Conservation (phyloP, 2,797 vertebrate species). For the Buphagus erythrorhynchus region DNA sequence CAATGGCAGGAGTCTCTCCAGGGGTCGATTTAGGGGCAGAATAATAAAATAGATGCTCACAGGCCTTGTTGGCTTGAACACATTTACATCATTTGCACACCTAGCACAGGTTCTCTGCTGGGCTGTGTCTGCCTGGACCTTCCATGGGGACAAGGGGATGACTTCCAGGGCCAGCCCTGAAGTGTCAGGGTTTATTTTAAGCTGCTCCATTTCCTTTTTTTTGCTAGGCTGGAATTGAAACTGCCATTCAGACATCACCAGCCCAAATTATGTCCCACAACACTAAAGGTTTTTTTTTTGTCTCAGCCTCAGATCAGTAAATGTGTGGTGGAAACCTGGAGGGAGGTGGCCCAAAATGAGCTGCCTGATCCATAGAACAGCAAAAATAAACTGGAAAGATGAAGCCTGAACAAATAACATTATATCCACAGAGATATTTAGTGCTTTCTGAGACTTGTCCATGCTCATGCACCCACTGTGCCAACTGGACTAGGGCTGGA, state of each 20-base stretch:
- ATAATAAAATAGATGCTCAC: slow-evolving; percentile 71
- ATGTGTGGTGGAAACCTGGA: neutral
- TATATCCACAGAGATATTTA: neutral
- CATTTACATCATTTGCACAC: neutral
- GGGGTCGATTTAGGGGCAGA: slow-evolving; percentile 93
- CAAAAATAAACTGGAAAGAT: neutral
- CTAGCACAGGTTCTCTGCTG: neutral
- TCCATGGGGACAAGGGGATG: neutral
- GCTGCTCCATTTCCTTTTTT: neutral
- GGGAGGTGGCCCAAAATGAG: neutral
- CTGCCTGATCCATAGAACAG: neutral
- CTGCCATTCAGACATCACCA: neutral
- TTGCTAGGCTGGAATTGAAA: neutral
- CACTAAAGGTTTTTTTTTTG: neutral
- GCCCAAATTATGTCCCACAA: neutral
- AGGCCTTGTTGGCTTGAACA: slow-evolving; percentile 39
- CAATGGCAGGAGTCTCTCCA: slow-evolving; percentile 78
- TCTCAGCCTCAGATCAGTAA: neutral
- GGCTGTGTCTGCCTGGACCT: neutral
- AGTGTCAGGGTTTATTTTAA: neutral
- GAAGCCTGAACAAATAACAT: neutral
- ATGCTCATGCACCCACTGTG: neutral
- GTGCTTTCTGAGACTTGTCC: neutral
- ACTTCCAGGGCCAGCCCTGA: neutral
- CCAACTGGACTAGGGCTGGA: neutral